Percentiles rank a stretch among this genome's conserved stretches.
phyloP scores from a whole-genome alignment of 2,113 vertebrate genomes.

The Corydoras sp. region DNA sequence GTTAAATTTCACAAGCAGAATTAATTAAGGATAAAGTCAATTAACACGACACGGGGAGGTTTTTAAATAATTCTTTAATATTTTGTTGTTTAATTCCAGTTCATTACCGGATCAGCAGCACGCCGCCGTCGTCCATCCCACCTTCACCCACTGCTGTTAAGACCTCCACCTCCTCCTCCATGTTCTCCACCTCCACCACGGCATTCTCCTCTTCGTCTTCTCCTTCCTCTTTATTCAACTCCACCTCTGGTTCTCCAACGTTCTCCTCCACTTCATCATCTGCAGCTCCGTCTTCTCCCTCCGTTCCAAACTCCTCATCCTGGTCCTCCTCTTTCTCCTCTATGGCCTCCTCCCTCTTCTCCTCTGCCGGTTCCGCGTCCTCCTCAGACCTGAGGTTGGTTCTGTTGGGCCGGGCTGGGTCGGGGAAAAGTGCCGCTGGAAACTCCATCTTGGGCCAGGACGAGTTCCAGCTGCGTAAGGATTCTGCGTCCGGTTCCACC shows the following conservation, averaged over 20 bases:
- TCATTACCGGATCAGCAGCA: background rate
- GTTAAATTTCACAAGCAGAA: no score
- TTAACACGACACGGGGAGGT: no score
- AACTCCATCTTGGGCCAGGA: constrained; percentile 59
- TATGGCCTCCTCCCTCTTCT: constrained; percentile 18
- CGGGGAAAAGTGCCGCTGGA: constrained; percentile 63
- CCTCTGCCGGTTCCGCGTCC: background rate
- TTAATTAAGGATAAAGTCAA: no score
- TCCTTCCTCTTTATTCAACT: background rate
- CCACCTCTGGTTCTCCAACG: background rate
- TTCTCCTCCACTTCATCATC: constrained; percentile 6
- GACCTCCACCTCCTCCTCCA: constrained; percentile 2
- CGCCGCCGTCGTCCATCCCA: background rate
- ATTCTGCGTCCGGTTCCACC: constrained; percentile 41
- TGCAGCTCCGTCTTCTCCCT: background rate
- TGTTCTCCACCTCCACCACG: background rate
- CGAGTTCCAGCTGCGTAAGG: constrained; percentile 44
- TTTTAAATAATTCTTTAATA: no score
- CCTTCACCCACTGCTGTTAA: background rate
- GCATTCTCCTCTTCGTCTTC: constrained; percentile 16
- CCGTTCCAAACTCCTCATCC: background rate
- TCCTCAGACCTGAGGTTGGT: constrained; percentile 59
- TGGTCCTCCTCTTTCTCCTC: constrained; percentile 11
- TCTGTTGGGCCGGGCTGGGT: constrained; percentile 58
- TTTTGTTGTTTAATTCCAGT: constrained; percentile 13